Evolutionary conservation across 2,888 invertebrate species (phyloP).

Genomic region (Ormyrus nitidulus): DNA sequence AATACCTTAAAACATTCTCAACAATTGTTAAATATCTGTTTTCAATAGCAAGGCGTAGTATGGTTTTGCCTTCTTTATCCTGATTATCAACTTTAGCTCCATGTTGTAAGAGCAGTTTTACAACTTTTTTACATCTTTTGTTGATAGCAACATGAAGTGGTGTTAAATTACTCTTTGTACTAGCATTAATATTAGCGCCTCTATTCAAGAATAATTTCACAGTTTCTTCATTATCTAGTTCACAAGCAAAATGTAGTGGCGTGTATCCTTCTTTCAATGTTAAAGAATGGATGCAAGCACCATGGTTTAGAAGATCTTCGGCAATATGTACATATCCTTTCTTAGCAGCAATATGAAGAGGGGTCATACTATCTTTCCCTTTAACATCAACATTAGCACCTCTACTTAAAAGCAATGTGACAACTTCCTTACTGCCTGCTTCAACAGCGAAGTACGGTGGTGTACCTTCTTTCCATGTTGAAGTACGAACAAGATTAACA

Average conservation of each 20-base stretch:
- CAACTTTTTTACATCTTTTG: constrained; percentile 13
- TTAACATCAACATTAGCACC: constrained; percentile 40
- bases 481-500: constrained; percentile 37
- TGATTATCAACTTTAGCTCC: too few species aligned
- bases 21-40: too few species aligned
- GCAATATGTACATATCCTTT: constrained; percentile 34
- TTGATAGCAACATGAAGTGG: constrained; percentile 11
- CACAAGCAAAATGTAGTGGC: constrained; percentile 44
- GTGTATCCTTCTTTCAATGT: constrained; percentile 29
- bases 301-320: constrained; percentile 34
- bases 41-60: too few species aligned
- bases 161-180: too few species aligned
- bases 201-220: too few species aligned
- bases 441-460: constrained; percentile 51
- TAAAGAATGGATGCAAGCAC: constrained; percentile 37
- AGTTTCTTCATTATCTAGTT: too few species aligned
- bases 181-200: too few species aligned
- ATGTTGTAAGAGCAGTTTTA: constrained; percentile 27
- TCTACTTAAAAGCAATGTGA: constrained; percentile 43
- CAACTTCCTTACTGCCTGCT: constrained; percentile 3
- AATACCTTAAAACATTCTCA: too few species aligned
- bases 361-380: constrained; percentile 30
- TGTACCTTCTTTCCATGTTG: constrained; percentile 23
- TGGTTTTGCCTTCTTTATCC: too few species aligned
- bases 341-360: constrained; percentile 46